Conservation (phyloP, 30 jellyfish, hydroid and myxozoan genomes). For the Hydractinia echinata region DNA sequence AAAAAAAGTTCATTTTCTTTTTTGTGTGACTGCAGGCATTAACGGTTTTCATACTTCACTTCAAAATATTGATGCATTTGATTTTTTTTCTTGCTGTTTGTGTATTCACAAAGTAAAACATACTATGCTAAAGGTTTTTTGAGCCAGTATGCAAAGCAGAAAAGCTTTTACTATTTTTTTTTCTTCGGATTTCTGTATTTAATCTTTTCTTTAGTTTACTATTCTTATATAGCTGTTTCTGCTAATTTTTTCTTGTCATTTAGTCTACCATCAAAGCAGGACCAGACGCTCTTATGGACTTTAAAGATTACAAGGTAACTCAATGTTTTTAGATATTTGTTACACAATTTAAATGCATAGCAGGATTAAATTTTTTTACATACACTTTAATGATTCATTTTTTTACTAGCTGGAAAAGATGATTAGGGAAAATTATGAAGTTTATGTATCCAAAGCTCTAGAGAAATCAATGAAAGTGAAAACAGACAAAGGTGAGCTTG, state of each 20-base stretch:
- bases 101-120: background rate
- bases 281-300: constrained; percentile 77
- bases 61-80: background rate
- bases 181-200: too few relatives aligned
- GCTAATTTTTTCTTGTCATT: background rate
- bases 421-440: constrained; percentile 27
- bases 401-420: constrained; percentile 20
- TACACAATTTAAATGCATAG: too few relatives aligned
- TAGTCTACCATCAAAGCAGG: constrained; percentile 79
- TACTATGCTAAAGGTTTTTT: too few relatives aligned
- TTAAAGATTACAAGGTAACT: constrained; percentile 69
- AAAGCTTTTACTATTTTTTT: too few relatives aligned
- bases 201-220: too few relatives aligned
- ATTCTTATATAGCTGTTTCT: too few relatives aligned
- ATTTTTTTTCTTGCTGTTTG: background rate
- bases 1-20: background rate
- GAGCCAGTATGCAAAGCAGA: too few relatives aligned
- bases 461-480: constrained; percentile 6
- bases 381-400: background rate
- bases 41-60: background rate
- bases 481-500: constrained; percentile 31
- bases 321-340: background rate
- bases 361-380: too few relatives aligned
- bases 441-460: constrained; percentile 31
- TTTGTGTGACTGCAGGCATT: background rate